Evolutionary conservation across 2,113 vertebrate genomes (phyloP), one percentile per base, ranked within the genome.

Genomic region (Sclerurus mexicanus): DNA sequence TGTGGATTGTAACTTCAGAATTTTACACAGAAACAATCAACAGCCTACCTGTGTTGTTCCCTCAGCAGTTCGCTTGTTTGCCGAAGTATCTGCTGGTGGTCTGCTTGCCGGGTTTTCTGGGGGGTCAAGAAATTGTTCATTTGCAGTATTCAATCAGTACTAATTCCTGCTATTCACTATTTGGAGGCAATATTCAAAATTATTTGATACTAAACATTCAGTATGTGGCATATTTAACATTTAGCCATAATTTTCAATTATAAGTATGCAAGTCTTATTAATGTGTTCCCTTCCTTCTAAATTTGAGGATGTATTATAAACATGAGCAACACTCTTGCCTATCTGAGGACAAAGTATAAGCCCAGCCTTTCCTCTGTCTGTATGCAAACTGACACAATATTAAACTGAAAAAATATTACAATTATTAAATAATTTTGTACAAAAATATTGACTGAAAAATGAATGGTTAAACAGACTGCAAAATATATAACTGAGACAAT

Each of bases 71-170:
- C 98, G 97, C 95, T 98, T 98, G 97, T 94, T 98, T 96, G 97
- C 60, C 31, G 96, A 93, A 96, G 91, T 56, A 79, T 98, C 98
- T 94, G 96, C n/a, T 95, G 96, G 64, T 95, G 94, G 88, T 72
- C 89, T 98, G 96, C 93, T 98, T 95, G 97, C 79, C 95, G 98
- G 98, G 96, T 93, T 98, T 87, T 98, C 98, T 98, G 93, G 95
- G 72, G 93, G 91, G 83, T 92, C 53, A 97, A 98, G 81, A 97
- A 94, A 97, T 83, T 89, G 42, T 91, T 95, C 91, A 93, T 92
- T 96, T 95, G 63, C 81, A 96, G 42, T 80, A 55, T 66, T 79
- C 78, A 27, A 77, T 81, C 60, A 81, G 20, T 64, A 81, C 24
- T 64, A 87, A 53, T 66, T 83, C 73, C 7, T 77, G 39, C 55